A percentile compares a stretch with the other conserved stretches of the same genome.
phyloP scores from a whole-genome alignment of 2,113 vertebrate genomes.

The Mirza zaza region DNA sequence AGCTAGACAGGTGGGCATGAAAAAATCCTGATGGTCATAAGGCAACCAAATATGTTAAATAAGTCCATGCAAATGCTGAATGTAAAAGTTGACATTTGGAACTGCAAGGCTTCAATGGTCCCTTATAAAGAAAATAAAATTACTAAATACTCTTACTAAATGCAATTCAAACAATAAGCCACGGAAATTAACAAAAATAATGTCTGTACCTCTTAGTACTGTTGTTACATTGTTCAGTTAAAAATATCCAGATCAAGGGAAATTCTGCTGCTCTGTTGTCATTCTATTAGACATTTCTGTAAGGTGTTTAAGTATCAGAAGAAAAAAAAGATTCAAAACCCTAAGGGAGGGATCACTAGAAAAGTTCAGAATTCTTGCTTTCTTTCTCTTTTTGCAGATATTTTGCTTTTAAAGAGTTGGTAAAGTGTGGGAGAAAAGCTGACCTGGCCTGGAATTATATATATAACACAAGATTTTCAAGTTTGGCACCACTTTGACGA shows the following conservation, averaged over 20 bases:
- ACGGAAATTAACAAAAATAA: background rate
- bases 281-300: background rate
- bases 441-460: constrained; percentile 61
- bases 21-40: constrained; percentile 33
- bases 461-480: constrained; percentile 56
- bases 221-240: background rate
- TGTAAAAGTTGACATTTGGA: background rate
- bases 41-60: background rate
- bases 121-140: constrained; percentile 21
- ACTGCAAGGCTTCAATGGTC: background rate
- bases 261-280: background rate
- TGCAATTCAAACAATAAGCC: constrained; percentile 10
- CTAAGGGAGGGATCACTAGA: background rate
- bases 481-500: constrained; percentile 71
- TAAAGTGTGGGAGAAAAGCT: background rate
- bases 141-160: constrained; percentile 19
- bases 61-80: background rate
- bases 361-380: constrained; percentile 44
- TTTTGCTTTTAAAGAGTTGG: constrained; percentile 29
- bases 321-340: background rate
- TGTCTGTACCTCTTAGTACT: background rate
- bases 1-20: background rate
- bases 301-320: background rate
- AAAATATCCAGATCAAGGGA: background rate
- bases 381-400: constrained; percentile 6